Conservation (phyloP, 1,140 invertebrate species). For the Penaeus japonicus region DNA sequence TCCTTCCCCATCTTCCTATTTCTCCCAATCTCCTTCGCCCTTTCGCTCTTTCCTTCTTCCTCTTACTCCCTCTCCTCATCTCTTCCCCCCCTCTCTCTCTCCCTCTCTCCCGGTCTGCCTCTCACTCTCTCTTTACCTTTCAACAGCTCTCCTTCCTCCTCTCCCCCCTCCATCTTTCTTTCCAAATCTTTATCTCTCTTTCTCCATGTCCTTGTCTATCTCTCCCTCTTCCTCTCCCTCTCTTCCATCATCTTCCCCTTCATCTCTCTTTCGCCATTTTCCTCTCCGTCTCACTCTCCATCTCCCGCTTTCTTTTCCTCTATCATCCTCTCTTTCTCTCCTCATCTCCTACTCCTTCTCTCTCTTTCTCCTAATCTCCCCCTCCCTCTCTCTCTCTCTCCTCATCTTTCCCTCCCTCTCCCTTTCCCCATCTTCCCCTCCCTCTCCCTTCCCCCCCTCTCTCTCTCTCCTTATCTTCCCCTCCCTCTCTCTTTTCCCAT, state of each 20-base stretch:
- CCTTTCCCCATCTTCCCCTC: background rate
- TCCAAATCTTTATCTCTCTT: background rate
- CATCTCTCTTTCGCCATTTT: background rate
- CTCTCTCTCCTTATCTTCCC: background rate
- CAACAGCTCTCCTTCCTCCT: background rate
- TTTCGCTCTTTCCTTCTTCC: background rate
- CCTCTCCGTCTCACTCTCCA: too few relatives aligned
- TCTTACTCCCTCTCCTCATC: background rate
- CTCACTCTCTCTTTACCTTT: background rate
- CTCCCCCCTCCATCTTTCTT: background rate
- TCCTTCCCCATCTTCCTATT: background rate
- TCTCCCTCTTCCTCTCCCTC: background rate
- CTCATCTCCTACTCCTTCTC: background rate
- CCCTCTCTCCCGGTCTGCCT: background rate
- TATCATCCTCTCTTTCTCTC: background rate
- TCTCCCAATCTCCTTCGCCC: background rate
- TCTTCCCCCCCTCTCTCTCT: conserved; percentile 15
- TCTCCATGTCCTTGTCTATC: background rate
- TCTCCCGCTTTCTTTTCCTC: background rate
- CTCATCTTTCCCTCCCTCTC: too few relatives aligned
- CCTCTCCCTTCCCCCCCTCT: background rate
- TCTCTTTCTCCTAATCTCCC: background rate
- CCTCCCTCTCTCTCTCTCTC: background rate
- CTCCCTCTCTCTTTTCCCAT: background rate
- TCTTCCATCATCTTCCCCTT: too few relatives aligned